Base-by-base conservation (phyloP, 1,140 invertebrate species). In the Bombus sylvicola region DNA sequence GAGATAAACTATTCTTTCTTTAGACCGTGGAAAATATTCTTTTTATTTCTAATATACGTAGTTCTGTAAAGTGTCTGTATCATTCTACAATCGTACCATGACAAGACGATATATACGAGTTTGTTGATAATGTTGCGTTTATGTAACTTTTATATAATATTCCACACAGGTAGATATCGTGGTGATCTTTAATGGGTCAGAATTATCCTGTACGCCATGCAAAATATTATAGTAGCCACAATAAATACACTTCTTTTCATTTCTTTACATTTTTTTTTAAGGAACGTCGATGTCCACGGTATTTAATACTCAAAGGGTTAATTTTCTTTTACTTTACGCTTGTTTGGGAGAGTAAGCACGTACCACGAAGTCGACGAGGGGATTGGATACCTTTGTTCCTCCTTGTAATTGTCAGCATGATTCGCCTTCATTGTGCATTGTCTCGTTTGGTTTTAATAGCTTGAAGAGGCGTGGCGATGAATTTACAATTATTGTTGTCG, bases 351-450 rank as follows among this genome's bases (percentile, higher is more conserved):
- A 13, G n/a, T 31, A 31, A 66, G 28, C 64, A 34, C 64, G 31
- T 18, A 66, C 64, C 64, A 66, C 64, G 64, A 66, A 66, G 64
- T 66, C 64, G 64, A 66, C 8, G n/a, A 66, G 31, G 64, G 64
- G 15, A 66, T 66, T 66, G 31, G 64, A 25, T 28, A n/a, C 39
- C 25, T 73, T 41, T 39, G 25, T 73, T 43, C 13, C 43, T 73
- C 12, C 41, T 43, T 73, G 28, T 39, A n/a, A 62, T 62, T n/a
- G 59, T 62, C 59, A 62, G 59, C 28, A n/a, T 62, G 59, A 62
- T 62, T 28, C 41, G 25, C 37, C 34, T 53, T 53, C 47, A 53
- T 53, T 73, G 28, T 73, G 25, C 25, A 18, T 66, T 34, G 64
- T 66, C 31, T 66, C n/a, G 64, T 31, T 66, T 66, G 64, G 13